Conservation (phyloP, 2,797 vertebrate species). For the Danio tinwini region DNA sequence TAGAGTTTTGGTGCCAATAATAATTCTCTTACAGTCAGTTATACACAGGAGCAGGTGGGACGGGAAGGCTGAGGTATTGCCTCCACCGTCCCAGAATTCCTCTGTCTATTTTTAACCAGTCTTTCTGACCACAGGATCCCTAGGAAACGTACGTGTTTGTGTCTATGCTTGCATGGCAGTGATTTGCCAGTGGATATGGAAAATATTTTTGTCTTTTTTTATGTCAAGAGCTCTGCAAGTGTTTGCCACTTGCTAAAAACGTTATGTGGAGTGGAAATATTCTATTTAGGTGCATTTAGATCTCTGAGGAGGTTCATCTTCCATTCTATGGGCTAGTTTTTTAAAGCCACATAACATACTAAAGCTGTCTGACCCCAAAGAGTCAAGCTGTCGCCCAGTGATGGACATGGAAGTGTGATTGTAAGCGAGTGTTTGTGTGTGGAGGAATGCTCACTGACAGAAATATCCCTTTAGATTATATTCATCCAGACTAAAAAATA, state of each 20-base stretch:
- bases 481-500: background rate
- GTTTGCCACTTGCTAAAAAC: background rate
- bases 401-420: constrained; percentile 1
- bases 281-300: constrained; percentile 20
- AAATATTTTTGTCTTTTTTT: background rate
- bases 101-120: constrained; percentile 63
- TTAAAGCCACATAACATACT: constrained; percentile 22
- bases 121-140: constrained; percentile 51
- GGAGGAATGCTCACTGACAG: background rate
- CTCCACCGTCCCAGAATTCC: constrained; percentile 60
- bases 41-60: constrained; percentile 73
- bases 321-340: background rate
- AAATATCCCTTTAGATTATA: background rate
- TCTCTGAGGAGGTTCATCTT: constrained; percentile 5
- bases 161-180: constrained; percentile 5
- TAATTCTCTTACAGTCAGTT: constrained; percentile 40
- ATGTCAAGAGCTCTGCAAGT: background rate
- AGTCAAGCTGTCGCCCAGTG: background rate
- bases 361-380: constrained; percentile 10
- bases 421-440: background rate
- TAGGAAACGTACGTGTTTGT: constrained; percentile 46
- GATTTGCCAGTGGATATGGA: background rate
- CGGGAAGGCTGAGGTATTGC: constrained; percentile 66
- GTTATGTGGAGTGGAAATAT: constrained; percentile 25
- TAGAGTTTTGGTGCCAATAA: constrained; percentile 53